Percentiles rank a stretch among this genome's conserved stretches.
These are phyloP conservation scores for Elephas maximus DNA, from an alignment of 2,113 vertebrate genomes.

Conservation along the genomic window DNA sequence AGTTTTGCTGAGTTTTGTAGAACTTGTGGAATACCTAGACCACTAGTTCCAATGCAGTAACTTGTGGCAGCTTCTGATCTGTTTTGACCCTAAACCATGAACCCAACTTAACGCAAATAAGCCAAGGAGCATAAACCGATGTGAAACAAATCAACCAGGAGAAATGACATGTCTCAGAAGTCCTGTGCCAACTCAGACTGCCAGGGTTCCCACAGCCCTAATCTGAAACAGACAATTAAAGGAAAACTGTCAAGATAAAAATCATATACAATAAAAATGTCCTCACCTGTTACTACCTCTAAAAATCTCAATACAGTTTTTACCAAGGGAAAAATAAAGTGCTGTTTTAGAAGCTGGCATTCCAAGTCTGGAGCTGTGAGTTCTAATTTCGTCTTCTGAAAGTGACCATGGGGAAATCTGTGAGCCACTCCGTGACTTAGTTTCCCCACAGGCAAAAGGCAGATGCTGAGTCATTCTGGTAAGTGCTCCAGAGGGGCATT, in stretches of 20 bases:
- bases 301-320: neutral
- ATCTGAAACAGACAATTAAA: slow-evolving; percentile 56
- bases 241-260: slow-evolving; percentile 59
- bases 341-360: slow-evolving; percentile 1
- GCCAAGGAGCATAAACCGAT: neutral
- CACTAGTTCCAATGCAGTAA: neutral
- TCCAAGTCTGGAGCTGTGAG: neutral
- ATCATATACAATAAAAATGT: neutral
- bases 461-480: neutral
- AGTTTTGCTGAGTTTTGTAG: neutral
- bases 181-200: neutral
- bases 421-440: neutral
- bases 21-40: neutral
- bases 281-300: slow-evolving; percentile 57
- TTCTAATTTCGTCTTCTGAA: neutral
- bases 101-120: neutral
- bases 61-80: neutral
- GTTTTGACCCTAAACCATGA: neutral
- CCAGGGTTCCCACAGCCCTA: slow-evolving; percentile 34
- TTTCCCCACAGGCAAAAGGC: neutral
- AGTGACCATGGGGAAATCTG: neutral
- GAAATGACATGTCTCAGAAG: neutral
- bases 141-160: neutral
- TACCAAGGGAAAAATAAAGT: neutral
- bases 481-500: neutral